Evolutionary conservation across 2,113 vertebrate genomes (phyloP).

Genomic region (Macquaria ambigua): DNA sequence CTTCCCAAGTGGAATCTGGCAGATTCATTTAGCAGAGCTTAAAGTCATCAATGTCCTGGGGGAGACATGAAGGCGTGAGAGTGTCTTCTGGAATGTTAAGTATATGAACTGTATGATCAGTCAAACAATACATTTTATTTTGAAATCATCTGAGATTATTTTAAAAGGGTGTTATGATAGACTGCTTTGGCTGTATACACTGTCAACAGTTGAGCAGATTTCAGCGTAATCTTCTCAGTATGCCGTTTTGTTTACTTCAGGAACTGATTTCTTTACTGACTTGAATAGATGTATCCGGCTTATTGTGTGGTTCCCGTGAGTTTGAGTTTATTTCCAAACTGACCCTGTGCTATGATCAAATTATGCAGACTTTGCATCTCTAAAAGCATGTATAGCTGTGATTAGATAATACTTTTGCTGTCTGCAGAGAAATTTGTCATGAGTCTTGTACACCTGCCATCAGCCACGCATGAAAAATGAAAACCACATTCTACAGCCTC

Average conservation of each 20-base stretch:
- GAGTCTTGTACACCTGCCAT: background rate
- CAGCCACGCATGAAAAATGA: background rate
- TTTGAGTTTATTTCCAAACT: conserved; percentile 15
- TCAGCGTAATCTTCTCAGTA: conserved; percentile 37
- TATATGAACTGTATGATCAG: conserved; percentile 12
- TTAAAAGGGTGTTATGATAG: conserved; percentile 21
- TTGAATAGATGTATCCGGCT: conserved; percentile 35
- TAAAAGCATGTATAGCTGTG: conserved; percentile 28
- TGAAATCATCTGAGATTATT: conserved; percentile 30
- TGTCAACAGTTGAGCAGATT: conserved; percentile 46
- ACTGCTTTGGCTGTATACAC: conserved; percentile 11
- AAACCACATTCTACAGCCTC: background rate
- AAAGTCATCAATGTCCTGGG: conserved; percentile 23
- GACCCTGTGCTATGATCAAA: conserved; percentile 25
- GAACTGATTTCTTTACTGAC: conserved; percentile 35
- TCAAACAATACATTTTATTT: conserved; percentile 34
- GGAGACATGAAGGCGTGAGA: conserved; percentile 25
- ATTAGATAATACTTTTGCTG: conserved; percentile 22
- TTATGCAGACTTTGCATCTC: conserved; percentile 36
- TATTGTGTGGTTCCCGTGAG: conserved; percentile 24
- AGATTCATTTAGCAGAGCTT: conserved; percentile 60
- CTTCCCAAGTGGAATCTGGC: conserved; percentile 45
- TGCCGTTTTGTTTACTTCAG: conserved; percentile 38
- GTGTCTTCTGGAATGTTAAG: conserved; percentile 9
- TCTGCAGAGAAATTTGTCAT: conserved; percentile 2